Percentiles rank a stretch among this genome's conserved stretches.
phyloP scores from a whole-genome alignment of 2,113 vertebrate species.

The Peromyscus californicus region DNA sequence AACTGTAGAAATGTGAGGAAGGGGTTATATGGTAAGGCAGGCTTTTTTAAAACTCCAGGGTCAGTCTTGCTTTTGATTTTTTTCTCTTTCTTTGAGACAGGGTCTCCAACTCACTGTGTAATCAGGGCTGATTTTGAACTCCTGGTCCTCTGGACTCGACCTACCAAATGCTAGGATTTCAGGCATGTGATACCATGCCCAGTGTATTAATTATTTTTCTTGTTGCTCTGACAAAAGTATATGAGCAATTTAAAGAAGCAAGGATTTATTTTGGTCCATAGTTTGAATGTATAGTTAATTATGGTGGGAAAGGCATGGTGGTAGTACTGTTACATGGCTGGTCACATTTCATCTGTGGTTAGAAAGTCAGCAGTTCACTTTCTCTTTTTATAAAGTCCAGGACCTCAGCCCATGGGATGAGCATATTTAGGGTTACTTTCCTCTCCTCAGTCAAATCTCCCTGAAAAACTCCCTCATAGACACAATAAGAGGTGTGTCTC shows the following conservation, averaged over 20 bases:
- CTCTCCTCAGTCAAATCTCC: not conserved
- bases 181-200: not conserved
- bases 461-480: not conserved
- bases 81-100: not conserved
- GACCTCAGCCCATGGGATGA: not conserved
- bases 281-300: not conserved
- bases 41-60: not conserved
- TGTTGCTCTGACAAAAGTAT: not conserved
- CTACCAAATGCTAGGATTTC: not conserved
- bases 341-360: not conserved
- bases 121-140: not conserved
- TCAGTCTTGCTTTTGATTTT: not conserved
- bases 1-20: not conserved
- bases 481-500: not conserved
- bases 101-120: not conserved
- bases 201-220: not conserved
- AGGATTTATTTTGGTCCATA: not conserved
- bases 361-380: not conserved
- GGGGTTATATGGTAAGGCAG: not conserved
- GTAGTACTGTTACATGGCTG: not conserved
- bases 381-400: not conserved
- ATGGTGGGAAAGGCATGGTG: not conserved
- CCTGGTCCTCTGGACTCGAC: not conserved
- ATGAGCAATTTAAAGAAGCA: not conserved
- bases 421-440: not conserved